Percentiles rank a stretch among this genome's conserved stretches.
Evolutionary conservation across 2,113 vertebrate genomes (phyloP).

Genomic region (Sebastes fasciatus): DNA sequence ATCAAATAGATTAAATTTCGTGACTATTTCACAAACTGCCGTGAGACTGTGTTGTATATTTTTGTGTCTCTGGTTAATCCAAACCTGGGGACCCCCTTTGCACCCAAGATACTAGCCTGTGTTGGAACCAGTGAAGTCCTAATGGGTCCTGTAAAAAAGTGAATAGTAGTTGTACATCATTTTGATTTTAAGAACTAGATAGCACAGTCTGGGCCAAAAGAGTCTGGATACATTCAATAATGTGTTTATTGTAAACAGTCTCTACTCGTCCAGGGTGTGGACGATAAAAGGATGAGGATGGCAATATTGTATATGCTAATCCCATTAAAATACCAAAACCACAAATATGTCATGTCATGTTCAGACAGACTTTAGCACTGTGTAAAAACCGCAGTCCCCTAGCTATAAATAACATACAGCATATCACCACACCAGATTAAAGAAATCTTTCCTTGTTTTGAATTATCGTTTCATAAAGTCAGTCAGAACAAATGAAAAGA

Average conservation of each 20-base stretch:
- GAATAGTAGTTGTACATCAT: background rate
- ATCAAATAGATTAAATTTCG: too few species aligned
- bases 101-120: background rate
- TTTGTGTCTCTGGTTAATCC: background rate
- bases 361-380: background rate
- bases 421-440: background rate
- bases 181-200: background rate
- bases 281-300: background rate
- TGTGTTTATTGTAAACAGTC: background rate
- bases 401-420: background rate
- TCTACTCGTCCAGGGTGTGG: background rate
- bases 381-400: background rate
- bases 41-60: too few species aligned
- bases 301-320: background rate
- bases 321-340: background rate
- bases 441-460: background rate
- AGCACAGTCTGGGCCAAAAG: background rate
- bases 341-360: background rate
- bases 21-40: too few species aligned
- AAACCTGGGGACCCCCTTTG: conserved; percentile 3
- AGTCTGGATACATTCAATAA: background rate
- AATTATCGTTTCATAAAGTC: background rate
- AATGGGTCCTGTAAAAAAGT: background rate
- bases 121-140: background rate
- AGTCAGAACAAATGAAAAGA: background rate